A percentile compares a stretch with the other conserved stretches of the same genome.
These are phyloP conservation scores for Actinopyga echinites DNA, from an alignment of 53 echinoderm and acorn worm species.

Conservation along the genomic window DNA sequence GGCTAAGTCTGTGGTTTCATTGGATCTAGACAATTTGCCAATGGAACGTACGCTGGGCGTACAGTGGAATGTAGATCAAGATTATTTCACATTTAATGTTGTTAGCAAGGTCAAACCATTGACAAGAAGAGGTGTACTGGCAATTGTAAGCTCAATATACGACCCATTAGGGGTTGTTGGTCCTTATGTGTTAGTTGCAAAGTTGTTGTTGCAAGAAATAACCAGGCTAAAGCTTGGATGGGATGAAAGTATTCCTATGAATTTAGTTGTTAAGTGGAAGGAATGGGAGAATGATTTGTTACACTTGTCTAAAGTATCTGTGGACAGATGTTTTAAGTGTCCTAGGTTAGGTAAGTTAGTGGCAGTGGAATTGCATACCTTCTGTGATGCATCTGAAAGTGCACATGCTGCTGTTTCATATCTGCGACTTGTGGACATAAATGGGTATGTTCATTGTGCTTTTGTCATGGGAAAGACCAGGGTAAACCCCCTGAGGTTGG, in stretches of 20 bases:
- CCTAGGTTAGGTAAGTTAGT: conserved; percentile 1
- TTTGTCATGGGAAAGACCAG: conserved; percentile 59
- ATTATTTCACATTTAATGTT: conserved; percentile 56
- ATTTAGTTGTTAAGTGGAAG: conserved; percentile 23
- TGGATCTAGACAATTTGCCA: conserved; percentile 53
- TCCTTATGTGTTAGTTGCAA: conserved; percentile 58
- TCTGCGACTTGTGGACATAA: conserved; percentile 24
- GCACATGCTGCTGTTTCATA: conserved; percentile 61
- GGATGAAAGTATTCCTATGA: conserved; percentile 57
- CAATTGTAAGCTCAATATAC: conserved; percentile 60
- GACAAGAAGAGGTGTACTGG: conserved; percentile 66
- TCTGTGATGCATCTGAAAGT: conserved; percentile 59
- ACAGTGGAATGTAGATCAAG: conserved; percentile 48
- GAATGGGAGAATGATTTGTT: conserved; percentile 41
- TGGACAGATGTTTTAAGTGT: conserved; percentile 51
- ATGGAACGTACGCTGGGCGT: conserved; percentile 63
- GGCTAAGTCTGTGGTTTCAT: conserved; percentile 44
- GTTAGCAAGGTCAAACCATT: conserved; percentile 23
- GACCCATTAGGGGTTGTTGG: conserved; percentile 68
- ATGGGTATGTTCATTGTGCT: conserved; percentile 19
- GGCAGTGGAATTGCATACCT: conserved; percentile 37
- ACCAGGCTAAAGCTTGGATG: conserved; percentile 51
- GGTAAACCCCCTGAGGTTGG: conserved; percentile 47
- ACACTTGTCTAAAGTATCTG: neutral
- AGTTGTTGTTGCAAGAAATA: conserved; percentile 58